A percentile compares a stretch with the other conserved stretches of the same genome.
phyloP scores from a whole-genome alignment of 2,888 invertebrate species.

The Xylota sylvarum region DNA sequence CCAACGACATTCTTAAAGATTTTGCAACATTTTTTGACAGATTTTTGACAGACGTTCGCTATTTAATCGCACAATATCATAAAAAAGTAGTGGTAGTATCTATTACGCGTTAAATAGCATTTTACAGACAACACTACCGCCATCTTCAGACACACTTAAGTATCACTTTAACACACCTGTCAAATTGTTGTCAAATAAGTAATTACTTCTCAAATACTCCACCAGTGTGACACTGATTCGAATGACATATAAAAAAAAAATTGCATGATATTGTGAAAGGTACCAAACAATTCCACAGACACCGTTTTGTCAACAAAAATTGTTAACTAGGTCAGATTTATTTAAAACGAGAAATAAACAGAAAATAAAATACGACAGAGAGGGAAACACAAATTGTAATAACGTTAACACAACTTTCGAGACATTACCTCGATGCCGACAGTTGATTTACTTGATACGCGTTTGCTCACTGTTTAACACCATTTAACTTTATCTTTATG shows the following conservation, averaged over 20 bases:
- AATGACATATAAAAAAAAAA: conserved; percentile 11
- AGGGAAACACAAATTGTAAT: conserved; percentile 18
- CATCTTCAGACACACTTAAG: neutral
- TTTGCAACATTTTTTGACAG: too few relatives aligned
- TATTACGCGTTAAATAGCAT: too few relatives aligned
- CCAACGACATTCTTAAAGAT: too few relatives aligned
- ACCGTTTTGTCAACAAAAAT: conserved; percentile 44
- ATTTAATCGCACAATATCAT: too few relatives aligned
- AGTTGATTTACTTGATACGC: conserved; percentile 55
- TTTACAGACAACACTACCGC: neutral
- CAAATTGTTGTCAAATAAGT: neutral
- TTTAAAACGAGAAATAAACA: conserved; percentile 31
- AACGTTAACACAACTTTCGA: conserved; percentile 55
- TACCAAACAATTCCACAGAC: conserved; percentile 17
- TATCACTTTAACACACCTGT: neutral
- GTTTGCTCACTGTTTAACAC: conserved; percentile 58
- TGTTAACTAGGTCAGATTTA: conserved; percentile 57
- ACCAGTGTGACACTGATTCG: neutral
- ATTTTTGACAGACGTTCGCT: too few relatives aligned
- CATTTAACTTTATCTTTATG: conserved; percentile 63
- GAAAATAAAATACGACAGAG: neutral
- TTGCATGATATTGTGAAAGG: conserved; percentile 28
- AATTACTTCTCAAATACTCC: neutral
- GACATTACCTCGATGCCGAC: conserved; percentile 23
- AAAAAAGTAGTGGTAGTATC: too few relatives aligned